phyloP scores from a whole-genome alignment of 2,113 vertebrate genomes.

The Grammomys surdaster region DNA sequence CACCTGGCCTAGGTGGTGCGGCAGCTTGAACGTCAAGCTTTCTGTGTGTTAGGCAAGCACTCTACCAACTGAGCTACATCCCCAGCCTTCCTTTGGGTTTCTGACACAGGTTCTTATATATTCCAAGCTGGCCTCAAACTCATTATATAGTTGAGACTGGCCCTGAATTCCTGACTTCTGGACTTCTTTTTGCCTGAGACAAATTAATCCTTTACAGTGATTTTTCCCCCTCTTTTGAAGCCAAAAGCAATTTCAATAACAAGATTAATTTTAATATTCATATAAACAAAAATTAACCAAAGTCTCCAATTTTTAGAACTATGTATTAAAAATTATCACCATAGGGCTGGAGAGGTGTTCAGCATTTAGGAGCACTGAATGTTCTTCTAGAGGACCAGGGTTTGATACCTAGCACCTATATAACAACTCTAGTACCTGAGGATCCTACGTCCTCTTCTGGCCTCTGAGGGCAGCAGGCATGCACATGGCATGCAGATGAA shows the following conservation, averaged over 20 bases:
- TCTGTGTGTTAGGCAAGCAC: no score
- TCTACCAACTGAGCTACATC: neutral
- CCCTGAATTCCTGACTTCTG: no score
- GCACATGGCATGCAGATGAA: neutral
- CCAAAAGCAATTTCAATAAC: constrained; percentile 52
- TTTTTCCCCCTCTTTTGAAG: constrained; percentile 10
- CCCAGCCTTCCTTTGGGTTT: neutral
- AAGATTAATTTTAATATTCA: constrained; percentile 36
- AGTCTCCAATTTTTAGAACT: neutral
- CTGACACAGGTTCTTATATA: neutral
- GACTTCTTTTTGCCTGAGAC: constrained; percentile 18
- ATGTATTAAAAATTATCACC: constrained; percentile 3
- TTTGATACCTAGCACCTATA: neutral
- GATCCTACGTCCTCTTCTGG: neutral
- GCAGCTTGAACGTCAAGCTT: neutral
- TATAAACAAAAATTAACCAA: constrained; percentile 33
- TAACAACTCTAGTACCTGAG: neutral
- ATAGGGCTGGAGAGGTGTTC: neutral
- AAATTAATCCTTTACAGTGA: constrained; percentile 24
- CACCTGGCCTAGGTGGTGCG: no score
- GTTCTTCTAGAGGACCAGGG: neutral
- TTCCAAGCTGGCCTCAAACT: neutral
- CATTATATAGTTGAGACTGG: neutral
- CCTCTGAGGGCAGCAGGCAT: neutral
- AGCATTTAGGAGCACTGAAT: neutral